These are phyloP conservation scores for Stichopus horrens DNA, from an alignment of 53 echinoderm and acorn worm species.

Conservation along the genomic window DNA sequence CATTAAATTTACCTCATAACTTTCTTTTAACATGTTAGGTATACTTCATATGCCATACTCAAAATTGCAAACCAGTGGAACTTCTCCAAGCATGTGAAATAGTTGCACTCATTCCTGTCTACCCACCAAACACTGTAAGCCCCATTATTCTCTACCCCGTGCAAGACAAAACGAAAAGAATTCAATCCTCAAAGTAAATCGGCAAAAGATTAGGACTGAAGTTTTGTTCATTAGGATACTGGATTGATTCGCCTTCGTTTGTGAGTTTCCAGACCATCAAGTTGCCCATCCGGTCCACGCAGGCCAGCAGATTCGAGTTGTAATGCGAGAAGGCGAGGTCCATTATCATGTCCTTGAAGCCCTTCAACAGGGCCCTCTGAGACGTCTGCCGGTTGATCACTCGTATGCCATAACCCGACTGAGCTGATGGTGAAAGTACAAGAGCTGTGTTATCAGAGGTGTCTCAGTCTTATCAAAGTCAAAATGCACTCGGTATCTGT, in stretches of 20 bases:
- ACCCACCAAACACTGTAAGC: too few relatives aligned
- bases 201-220: background rate
- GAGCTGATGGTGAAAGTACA: slow-evolving; percentile 56
- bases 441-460: too few relatives aligned
- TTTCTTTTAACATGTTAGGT: too few relatives aligned
- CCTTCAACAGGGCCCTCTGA: slow-evolving; percentile 85
- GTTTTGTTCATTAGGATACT: slow-evolving; percentile 67
- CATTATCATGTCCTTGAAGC: slow-evolving; percentile 70
- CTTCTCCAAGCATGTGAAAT: too few relatives aligned
- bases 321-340: slow-evolving; percentile 89
- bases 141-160: too few relatives aligned
- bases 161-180: too few relatives aligned
- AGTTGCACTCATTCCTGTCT: too few relatives aligned
- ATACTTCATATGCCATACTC: too few relatives aligned
- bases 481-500: too few relatives aligned
- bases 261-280: slow-evolving; percentile 75
- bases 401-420: slow-evolving; percentile 82
- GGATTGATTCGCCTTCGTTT: slow-evolving; percentile 62
- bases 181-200: background rate
- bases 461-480: too few relatives aligned
- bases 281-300: slow-evolving; percentile 85
- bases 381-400: slow-evolving; percentile 79
- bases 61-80: too few relatives aligned
- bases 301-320: slow-evolving; percentile 87
- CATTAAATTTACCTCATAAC: too few relatives aligned